Conservation (phyloP, 2,888 invertebrate species). For the Polietes domitor region DNA sequence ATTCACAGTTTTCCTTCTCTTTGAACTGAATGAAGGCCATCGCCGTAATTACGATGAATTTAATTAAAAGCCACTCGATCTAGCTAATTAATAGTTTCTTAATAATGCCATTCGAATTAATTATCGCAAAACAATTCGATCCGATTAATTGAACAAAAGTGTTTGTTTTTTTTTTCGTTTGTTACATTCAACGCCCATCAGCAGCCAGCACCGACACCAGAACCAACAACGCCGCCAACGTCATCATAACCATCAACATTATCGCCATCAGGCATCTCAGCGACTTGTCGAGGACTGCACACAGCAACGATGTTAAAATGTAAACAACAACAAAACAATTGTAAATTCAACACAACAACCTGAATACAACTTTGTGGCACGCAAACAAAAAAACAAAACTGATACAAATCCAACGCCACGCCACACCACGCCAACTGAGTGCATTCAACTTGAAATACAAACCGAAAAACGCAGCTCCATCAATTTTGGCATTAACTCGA, state of each 20-base stretch:
- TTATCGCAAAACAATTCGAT: constrained; percentile 48
- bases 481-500: constrained; percentile 31
- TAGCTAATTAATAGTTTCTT: constrained; percentile 37
- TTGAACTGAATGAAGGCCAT: constrained; percentile 56
- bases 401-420: constrained; percentile 15
- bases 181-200: constrained; percentile 53
- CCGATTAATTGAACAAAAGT: constrained; percentile 19
- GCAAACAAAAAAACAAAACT: constrained; percentile 45
- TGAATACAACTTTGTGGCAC: constrained; percentile 49
- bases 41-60: constrained; percentile 7
- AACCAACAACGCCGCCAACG: constrained; percentile 30
- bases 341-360: constrained; percentile 17
- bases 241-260: not conserved
- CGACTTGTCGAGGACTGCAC: constrained; percentile 4
- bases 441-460: constrained; percentile 59
- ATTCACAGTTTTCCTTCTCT: constrained; percentile 31
- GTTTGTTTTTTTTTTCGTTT: too few relatives aligned
- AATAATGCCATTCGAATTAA: constrained; percentile 55
- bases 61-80: constrained; percentile 10
- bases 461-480: not conserved
- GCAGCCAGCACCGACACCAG: too few relatives aligned
- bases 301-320: constrained; percentile 10
- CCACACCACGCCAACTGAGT: constrained; percentile 40
- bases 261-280: constrained; percentile 2
- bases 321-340: constrained; percentile 44